A percentile compares a stretch with the other conserved stretches of the same genome.
phyloP scores from a whole-genome alignment of 1,140 invertebrate genomes.

The Apis dorsata region DNA sequence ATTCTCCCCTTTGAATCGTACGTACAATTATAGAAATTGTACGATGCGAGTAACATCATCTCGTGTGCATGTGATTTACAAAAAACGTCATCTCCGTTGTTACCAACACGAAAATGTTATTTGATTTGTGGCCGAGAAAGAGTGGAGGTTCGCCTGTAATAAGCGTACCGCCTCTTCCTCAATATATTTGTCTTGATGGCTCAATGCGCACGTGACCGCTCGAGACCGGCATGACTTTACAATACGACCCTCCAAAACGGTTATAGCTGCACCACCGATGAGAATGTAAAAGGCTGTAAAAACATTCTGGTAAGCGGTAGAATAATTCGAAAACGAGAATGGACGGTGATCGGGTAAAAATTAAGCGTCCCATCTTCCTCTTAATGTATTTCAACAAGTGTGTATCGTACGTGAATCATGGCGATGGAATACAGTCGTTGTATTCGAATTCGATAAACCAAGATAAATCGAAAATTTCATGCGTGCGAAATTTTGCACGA shows the following conservation, averaged over 20 bases:
- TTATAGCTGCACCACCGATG: conserved; percentile 33
- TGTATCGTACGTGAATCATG: too few relatives aligned
- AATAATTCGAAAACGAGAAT: conserved; percentile 32
- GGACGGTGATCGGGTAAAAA: background rate
- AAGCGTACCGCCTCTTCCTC: conserved; percentile 65
- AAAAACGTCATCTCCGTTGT: conserved; percentile 3
- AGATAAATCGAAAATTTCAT: too few relatives aligned
- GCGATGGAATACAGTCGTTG: too few relatives aligned
- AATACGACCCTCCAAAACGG: conserved; percentile 46
- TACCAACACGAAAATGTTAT: conserved; percentile 54
- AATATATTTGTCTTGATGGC: conserved; percentile 65
- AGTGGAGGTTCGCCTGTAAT: conserved; percentile 56
- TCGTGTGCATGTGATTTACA: background rate
- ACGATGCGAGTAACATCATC: background rate
- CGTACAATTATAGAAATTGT: background rate
- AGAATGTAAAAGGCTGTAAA: conserved; percentile 44
- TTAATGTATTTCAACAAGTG: too few relatives aligned
- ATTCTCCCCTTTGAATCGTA: background rate
- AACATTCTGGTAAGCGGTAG: conserved; percentile 29
- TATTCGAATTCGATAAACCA: too few relatives aligned
- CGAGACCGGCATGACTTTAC: conserved; percentile 51
- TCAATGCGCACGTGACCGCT: conserved; percentile 54
- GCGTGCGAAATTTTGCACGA: too few relatives aligned
- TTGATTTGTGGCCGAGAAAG: conserved; percentile 65
- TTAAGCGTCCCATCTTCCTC: background rate